Conservation (phyloP, 2,797 vertebrate species). For the Urosaurus nigricauda region DNA sequence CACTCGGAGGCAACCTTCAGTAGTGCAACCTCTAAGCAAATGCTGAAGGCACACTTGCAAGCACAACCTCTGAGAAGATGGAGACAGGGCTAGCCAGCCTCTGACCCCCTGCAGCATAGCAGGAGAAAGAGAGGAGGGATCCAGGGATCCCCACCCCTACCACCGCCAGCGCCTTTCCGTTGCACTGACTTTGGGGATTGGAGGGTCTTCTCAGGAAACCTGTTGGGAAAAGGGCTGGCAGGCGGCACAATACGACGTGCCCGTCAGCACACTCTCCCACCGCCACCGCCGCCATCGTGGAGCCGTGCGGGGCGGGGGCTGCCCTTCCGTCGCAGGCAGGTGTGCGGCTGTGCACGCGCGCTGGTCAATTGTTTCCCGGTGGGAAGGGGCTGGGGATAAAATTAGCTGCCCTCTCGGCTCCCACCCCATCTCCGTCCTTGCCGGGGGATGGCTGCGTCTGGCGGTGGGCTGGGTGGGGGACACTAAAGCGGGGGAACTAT, state of each 20-base stretch:
- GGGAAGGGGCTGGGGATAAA: constrained; percentile 75
- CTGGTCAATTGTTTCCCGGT: constrained; percentile 77
- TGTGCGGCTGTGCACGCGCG: constrained; percentile 74
- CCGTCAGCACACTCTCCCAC: constrained; percentile 67
- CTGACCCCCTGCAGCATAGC: neutral
- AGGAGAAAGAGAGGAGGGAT: neutral
- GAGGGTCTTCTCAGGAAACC: constrained; percentile 51
- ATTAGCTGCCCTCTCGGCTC: constrained; percentile 80
- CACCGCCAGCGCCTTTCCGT: constrained; percentile 24
- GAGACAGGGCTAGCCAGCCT: too few species aligned
- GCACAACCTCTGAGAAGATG: too few species aligned
- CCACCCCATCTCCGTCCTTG: constrained; percentile 65
- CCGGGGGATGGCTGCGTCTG: constrained; percentile 77
- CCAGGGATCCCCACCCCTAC: neutral
- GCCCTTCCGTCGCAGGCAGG: constrained; percentile 81
- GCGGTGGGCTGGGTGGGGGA: constrained; percentile 65
- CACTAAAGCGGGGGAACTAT: constrained; percentile 77
- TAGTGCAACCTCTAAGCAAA: too few species aligned
- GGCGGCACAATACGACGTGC: constrained; percentile 76
- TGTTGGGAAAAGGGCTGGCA: constrained; percentile 50
- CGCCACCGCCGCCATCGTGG: constrained; percentile 76
- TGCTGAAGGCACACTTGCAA: too few species aligned
- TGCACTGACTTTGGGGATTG: neutral
- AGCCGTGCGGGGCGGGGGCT: constrained; percentile 77
- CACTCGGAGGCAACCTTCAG: neutral